These are phyloP conservation scores for Cantharis nigra DNA, from an alignment of 2,888 invertebrate species.

Conservation along the genomic window DNA sequence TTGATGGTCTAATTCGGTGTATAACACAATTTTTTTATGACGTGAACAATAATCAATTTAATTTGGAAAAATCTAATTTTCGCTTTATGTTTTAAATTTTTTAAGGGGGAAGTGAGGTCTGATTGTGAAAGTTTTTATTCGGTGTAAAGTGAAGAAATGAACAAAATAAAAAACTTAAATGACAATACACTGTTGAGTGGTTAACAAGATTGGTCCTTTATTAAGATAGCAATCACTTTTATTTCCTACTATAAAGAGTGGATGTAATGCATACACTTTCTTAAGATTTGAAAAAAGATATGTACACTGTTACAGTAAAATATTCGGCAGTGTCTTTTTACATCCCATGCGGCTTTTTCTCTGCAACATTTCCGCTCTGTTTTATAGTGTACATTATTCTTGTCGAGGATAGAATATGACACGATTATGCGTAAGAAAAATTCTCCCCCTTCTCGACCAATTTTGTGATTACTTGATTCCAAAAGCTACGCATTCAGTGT, in stretches of 20 bases:
- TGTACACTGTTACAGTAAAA: constrained; percentile 28
- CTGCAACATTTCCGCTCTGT: constrained; percentile 26
- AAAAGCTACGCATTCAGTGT: constrained; percentile 45
- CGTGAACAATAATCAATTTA: neutral
- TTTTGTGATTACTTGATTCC: constrained; percentile 55
- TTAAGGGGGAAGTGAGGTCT: constrained; percentile 6
- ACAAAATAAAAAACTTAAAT: constrained; percentile 46
- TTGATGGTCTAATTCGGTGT: neutral
- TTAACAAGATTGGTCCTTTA: constrained; percentile 58
- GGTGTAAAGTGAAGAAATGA: constrained; percentile 34
- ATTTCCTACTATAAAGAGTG: constrained; percentile 55
- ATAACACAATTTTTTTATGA: neutral
- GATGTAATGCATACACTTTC: constrained; percentile 54
- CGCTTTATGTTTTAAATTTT: neutral
- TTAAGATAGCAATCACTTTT: constrained; percentile 58
- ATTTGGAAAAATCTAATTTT: neutral
- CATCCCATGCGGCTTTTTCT: constrained; percentile 12
- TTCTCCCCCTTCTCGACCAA: constrained; percentile 44
- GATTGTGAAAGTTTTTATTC: constrained; percentile 24
- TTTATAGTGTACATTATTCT: constrained; percentile 36
- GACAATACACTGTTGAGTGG: constrained; percentile 49
- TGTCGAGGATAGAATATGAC: constrained; percentile 48
- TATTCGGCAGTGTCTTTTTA: constrained; percentile 14
- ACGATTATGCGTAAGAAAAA: constrained; percentile 52
- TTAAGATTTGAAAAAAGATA: constrained; percentile 44